These are phyloP conservation scores for Monoplex corrugatus DNA, from an alignment of 2,888 invertebrate genomes.

Conservation along the genomic window DNA sequence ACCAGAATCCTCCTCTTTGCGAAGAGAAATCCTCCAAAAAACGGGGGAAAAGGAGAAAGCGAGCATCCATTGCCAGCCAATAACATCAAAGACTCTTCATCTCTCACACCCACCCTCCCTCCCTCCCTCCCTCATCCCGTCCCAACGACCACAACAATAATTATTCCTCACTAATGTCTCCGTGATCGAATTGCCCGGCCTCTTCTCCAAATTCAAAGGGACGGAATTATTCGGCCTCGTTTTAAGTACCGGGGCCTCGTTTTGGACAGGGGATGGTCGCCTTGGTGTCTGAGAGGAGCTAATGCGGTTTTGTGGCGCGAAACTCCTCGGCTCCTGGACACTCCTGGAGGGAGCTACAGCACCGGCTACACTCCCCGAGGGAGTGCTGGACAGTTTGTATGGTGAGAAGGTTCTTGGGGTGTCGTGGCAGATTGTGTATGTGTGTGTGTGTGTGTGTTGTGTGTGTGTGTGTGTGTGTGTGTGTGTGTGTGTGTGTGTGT, in stretches of 20 bases:
- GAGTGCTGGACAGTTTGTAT: not conserved
- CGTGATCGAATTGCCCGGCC: constrained; percentile 25
- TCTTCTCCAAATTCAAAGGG: constrained; percentile 31
- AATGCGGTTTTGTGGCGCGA: constrained; percentile 37
- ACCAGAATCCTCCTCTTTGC: no score
- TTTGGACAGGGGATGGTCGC: not conserved
- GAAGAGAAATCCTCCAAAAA: no score
- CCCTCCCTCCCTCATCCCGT: not conserved
- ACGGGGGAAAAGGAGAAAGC: no score
- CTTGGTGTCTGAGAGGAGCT: constrained; percentile 20
- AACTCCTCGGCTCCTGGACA: not conserved
- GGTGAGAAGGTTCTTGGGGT: not conserved
- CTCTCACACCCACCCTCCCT: not conserved
- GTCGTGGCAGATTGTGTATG: not conserved
- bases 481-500: not conserved
- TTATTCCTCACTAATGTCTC: constrained; percentile 21
- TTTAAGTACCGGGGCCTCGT: constrained; percentile 47
- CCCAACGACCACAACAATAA: constrained; percentile 38
- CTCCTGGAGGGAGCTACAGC: not conserved
- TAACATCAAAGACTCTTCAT: not conserved
- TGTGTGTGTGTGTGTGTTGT: not conserved
- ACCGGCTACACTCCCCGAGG: not conserved
- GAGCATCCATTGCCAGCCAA: no score
- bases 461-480: not conserved
- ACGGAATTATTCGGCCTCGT: constrained; percentile 47